Base-by-base conservation (phyloP, 2,888 invertebrate genomes). In the Leucophenga maculata region DNA sequence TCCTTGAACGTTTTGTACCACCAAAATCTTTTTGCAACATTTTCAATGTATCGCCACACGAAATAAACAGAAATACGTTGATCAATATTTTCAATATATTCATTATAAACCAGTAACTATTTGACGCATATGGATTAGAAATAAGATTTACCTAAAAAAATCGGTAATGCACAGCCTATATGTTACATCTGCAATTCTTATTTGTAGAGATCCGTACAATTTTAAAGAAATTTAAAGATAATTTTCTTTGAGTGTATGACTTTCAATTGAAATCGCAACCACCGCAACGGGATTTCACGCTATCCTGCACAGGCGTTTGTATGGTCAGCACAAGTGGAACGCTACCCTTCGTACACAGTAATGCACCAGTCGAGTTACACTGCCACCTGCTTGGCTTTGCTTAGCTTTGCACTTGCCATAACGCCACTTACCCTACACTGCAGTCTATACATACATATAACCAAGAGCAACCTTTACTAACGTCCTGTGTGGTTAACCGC, bases 401-500 rank as follows among this genome's bases (percentile, higher is more conserved):
- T 54, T 1, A 6, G n/a, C 9, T 18, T 6, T 9, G 13, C 3
- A 16, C 50, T 22, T 11, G 11, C 22, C 18, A 0, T 22, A 55
- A 20, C 32, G 1, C n/a, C 59, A 31, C n/a, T 13, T 14, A 31
- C 31, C n/a, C 55, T 22, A 20, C n/a, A n/a, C 55, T 60, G 60
- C 3, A 6, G 32, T 11, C 6, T n/a, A 18, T 64, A 22, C 14
- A 13, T 50, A 65, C 65, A 31, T 65, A 50, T 65, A n/a, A n/a
- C n/a, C 60, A 8, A 14, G 22, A 46, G n/a, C 62, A 22, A 18
- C 18, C 39, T 55, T 55, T 16, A 20, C 44, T 39, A n/a, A 62
- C 46, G 44, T 44, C 16, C 52, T 16, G 46, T 66, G 72, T 66
- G 69, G 69, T 70, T 69, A 72, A 70, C 62, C 50, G 65, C 31